Evolutionary conservation across 2,888 invertebrate species (phyloP).

Genomic region (Pimpla rufipes): DNA sequence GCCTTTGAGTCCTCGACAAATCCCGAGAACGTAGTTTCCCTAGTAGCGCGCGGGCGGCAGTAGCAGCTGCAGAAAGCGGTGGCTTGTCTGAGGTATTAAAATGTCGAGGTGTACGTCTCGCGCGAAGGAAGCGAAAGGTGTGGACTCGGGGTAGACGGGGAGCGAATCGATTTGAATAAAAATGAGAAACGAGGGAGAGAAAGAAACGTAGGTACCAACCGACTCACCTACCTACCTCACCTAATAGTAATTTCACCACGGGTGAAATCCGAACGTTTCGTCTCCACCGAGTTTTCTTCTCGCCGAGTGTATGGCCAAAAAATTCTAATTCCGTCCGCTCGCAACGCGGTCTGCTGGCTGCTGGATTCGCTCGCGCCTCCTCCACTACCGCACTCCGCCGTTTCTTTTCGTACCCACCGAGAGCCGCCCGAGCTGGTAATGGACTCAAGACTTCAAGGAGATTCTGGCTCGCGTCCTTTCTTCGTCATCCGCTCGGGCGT

Average conservation of each 20-base stretch:
- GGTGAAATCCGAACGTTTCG: conserved; percentile 58
- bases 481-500: conserved; percentile 29
- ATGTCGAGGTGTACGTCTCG: conserved; percentile 39
- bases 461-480: conserved; percentile 41
- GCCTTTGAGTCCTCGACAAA: conserved; percentile 69
- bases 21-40: conserved; percentile 64
- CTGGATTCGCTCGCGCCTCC: conserved; percentile 15
- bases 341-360: conserved; percentile 3
- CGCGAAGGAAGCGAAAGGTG: conserved; percentile 34
- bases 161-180: conserved; percentile 68
- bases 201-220: conserved; percentile 31
- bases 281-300: conserved; percentile 57
- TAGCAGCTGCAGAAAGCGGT: conserved; percentile 68
- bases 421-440: conserved; percentile 42
- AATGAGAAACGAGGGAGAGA: conserved; percentile 61
- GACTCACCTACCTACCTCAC: not conserved
- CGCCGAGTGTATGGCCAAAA: conserved; percentile 35
- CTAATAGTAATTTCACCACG: conserved; percentile 49
- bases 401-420: conserved; percentile 55
- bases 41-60: conserved; percentile 56
- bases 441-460: conserved; percentile 65
- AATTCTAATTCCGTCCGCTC: conserved; percentile 62
- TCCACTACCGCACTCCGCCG: too few relatives aligned
- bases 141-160: conserved; percentile 43
- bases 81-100: conserved; percentile 61